Percentiles rank a stretch among this genome's conserved stretches.
Evolutionary conservation across 2,888 invertebrate genomes (phyloP).

Genomic region (Girardia tigrina): DNA sequence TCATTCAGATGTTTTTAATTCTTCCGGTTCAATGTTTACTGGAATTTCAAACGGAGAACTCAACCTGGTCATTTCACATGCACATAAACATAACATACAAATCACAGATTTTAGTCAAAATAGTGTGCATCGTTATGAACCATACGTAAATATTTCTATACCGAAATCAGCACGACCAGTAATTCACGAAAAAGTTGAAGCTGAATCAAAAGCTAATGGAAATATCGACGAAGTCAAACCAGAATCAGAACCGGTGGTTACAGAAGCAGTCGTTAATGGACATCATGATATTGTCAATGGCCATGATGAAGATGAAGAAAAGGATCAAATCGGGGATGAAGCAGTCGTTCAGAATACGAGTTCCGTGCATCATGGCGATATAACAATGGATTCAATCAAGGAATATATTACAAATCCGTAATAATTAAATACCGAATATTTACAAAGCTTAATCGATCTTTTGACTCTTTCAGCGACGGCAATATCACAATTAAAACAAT

Average conservation of each 20-base stretch:
- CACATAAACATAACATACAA: neutral
- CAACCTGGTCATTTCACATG: neutral
- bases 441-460: neutral
- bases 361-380: neutral
- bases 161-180: neutral
- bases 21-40: neutral
- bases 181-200: neutral
- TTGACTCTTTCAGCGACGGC: neutral
- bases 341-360: neutral
- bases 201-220: neutral
- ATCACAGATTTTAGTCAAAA: neutral
- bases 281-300: neutral
- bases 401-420: neutral
- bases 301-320: neutral
- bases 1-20: too few species aligned
- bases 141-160: neutral
- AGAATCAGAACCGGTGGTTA: neutral
- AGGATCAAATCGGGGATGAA: neutral
- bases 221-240: neutral
- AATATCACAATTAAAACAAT: constrained; percentile 1
- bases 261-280: neutral
- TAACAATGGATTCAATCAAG: constrained; percentile 14
- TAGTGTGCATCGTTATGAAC: neutral
- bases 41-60: neutral
- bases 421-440: neutral